Base-by-base conservation (phyloP, 2,797 vertebrate genomes). In the Eulemur rubriventer region DNA sequence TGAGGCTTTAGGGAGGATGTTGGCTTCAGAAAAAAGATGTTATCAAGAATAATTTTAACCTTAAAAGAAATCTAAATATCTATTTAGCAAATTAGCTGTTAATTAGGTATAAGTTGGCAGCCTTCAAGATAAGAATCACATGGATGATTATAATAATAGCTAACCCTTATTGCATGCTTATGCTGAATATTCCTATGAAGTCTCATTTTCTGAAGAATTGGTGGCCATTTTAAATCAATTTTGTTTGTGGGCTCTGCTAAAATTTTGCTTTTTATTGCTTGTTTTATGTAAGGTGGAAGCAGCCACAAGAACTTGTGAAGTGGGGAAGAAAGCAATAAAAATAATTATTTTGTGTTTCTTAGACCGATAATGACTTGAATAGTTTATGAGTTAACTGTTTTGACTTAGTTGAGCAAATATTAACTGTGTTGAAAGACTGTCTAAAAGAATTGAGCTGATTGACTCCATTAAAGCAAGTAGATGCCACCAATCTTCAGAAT, bases 61-160 rank as follows among this genome's bases (percentile, higher is more conserved):
- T 85, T 95, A 73, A 83, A 78, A 88, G n/a, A 85, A 59, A 24
- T 61, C 83, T 88, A 38, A 38, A 41, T 83, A 91, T 80, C 35
- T 88, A 52, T 33, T 92, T 65, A 96, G 16, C 13, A 95, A 84
- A 78, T 89, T 72, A 65, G n/a, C 28, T 88, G 20, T 67, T 85
- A 70, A 78, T 79, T 91, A 94, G 43, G 22, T 87, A 52, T 84
- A 70, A 50, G 1, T 26, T 72, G 26, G 18, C 52, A 82, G 17
- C 26, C 52, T 72, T 86, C 24, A 72, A 59, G n/a, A 63, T 76
- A 52, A 67, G 65, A 96, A 18, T 95, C 13, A 18, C 28, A 72
- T 1, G 10, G n/a, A 38, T 89, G 4, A 48, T 43, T 86, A 26
- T 81, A 70, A 52, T 73, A 75, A 33, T 24, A 59, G 22, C 20